These are phyloP conservation scores for Acanthopleura granulata DNA, from an alignment of 2,888 invertebrate species.

Conservation along the genomic window DNA sequence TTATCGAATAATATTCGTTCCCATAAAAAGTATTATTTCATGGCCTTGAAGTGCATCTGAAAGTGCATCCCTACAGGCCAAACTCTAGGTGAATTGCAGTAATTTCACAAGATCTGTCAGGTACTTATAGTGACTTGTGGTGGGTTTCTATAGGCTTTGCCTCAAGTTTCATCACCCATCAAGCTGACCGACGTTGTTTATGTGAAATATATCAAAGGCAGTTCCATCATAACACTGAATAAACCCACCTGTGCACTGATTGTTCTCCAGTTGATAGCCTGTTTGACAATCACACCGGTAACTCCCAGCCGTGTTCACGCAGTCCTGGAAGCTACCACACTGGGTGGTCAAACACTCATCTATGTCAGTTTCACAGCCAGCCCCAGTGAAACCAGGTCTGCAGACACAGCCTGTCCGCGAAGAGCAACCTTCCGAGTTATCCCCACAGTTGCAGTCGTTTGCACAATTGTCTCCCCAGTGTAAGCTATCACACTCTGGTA, in stretches of 20 bases:
- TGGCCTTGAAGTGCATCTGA: no score
- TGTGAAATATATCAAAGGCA: no score
- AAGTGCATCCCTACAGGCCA: no score
- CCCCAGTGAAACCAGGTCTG: slow-evolving; percentile 26
- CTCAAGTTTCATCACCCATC: no score
- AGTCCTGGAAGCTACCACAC: slow-evolving; percentile 6
- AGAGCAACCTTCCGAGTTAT: slow-evolving; percentile 24
- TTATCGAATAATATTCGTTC: no score
- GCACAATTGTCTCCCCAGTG: slow-evolving; percentile 30
- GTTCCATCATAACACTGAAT: no score
- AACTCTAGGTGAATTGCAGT: no score
- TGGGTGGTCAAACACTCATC: slow-evolving; percentile 25
- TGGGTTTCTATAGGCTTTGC: no score
- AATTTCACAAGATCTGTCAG: no score
- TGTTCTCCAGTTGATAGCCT: background rate
- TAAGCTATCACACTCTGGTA: slow-evolving; percentile 28
- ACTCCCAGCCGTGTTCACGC: background rate
- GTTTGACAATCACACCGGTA: background rate
- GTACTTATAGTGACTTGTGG: no score
- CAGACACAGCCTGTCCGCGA: slow-evolving; percentile 27
- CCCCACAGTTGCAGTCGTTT: slow-evolving; percentile 29
- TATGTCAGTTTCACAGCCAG: slow-evolving; percentile 23
- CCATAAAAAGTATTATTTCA: no score
- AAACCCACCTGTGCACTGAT: background rate
- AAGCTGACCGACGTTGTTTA: no score